Base-by-base conservation (phyloP, 2,113 vertebrate genomes). In the Pseudolaguvia tuberculata region DNA sequence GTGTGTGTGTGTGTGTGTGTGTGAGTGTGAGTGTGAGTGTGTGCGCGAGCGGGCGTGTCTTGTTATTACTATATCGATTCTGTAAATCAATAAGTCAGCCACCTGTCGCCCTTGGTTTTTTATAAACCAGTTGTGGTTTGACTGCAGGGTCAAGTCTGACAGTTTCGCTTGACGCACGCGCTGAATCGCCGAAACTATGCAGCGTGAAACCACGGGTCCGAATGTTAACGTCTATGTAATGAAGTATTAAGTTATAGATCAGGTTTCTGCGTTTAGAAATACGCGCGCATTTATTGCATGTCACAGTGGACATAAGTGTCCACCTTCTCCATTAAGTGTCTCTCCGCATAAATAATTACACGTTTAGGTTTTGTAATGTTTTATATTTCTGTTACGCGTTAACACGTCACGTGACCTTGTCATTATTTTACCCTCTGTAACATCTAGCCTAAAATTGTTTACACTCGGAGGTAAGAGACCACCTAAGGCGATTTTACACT, bases 71-170 rank as follows among this genome's bases (percentile, higher is more conserved):
- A n/a, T n/a, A 69, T 52, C 18, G 48, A 69, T 35, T 69, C 25
- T 69, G 50, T 31, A 35, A 51, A 53, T 69, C 66, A n/a, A 69
- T 69, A 69, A 20, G 50, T 69, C 66, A 35, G 66, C 50, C 66
- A 69, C 66, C 13, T 69, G 66, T 51, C 66, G 27, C 48, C 48
- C 23, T 68, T 69, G 48, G 9, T 10, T 52, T 69, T 61, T 61
- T n/a, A 65, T 68, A 51, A 27, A 18, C 15, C 25, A 25, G 47
- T 48, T 50, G 63, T 48, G 63, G 63, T 27, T 29, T 0, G 23
- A 51, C 65, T 51, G 2, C 17, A 51, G 65, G 65, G 47, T 68
- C 65, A 51, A 4, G 47, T 51, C 12, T 20, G 65, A 50, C 62
- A 47, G 62, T 48, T 66, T 25, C 17, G 17, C 23, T 18, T 67